Conservation (phyloP, 2,888 invertebrate genomes). For the Malthinus seriepunctatus region DNA sequence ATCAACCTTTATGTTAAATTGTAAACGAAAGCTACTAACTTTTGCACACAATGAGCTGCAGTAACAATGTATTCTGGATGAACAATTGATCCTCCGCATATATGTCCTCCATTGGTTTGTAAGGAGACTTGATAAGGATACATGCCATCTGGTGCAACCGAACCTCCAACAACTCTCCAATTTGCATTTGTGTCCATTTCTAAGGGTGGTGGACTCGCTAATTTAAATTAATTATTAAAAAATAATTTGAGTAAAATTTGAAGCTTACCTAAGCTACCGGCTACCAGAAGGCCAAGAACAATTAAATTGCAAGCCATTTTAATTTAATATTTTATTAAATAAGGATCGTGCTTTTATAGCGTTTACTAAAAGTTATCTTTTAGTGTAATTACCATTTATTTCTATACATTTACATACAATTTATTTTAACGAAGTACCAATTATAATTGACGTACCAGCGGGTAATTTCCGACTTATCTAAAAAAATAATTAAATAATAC, state of each 20-base stretch:
- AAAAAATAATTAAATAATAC: no score
- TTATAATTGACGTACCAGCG: no score
- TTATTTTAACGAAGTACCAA: no score
- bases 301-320: neutral
- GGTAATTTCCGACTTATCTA: no score
- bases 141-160: neutral
- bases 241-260: neutral
- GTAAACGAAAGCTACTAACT: neutral
- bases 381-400: no score
- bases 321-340: no score
- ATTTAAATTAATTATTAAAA: neutral
- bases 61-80: neutral
- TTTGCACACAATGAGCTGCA: neutral
- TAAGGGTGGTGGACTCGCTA: neutral
- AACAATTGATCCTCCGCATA: neutral
- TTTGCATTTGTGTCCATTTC: neutral
- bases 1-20: no score
- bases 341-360: no score
- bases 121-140: conserved; percentile 1
- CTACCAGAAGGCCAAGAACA: neutral
- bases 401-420: no score
- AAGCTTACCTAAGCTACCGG: neutral
- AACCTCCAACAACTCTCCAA: conserved; percentile 3
- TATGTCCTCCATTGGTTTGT: neutral
- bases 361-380: no score